Evolutionary conservation across 2,888 invertebrate species (phyloP), one percentile per base, ranked within the genome.

Genomic region (Oxystoma pomonae): DNA sequence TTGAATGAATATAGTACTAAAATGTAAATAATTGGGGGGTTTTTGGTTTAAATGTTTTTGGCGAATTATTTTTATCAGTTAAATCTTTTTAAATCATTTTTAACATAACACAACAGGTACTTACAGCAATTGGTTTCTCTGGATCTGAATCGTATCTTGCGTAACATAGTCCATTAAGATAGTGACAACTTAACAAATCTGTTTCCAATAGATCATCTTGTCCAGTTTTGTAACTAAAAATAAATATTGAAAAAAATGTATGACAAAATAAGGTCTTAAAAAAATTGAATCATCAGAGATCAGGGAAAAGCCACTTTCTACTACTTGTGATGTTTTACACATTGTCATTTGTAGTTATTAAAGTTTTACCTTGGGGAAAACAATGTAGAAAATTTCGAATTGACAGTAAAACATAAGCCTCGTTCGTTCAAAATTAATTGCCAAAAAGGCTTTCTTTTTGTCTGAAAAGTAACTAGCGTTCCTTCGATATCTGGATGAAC

Each of bases 391-490:
- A 86, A 84, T 21, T 84, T 76, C 0, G 88, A 86, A 72, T 89
- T 90, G 22, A 86, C 84, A 1, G 83, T 82, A 73, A 85, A 86
- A 69, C 90, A 90, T 0, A 83, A 80, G 0, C 90, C 90, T 3
- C 83, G 77, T 71, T 90, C 90, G 0, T 89, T 88, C 81, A 90
- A 84, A 0, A 87, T 82, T 0, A 83, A 78, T 0, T 76, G 75
- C 84, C 85, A 86, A 0, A 72, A 70, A 1, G 72, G 70, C 67
- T 75, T 73, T 1, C 72, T 69, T 58, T 74, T 73, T 1, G 73
- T 76, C 20, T 83, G 82, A 1, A 83, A 83, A 59, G 84, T 83
- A 1, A 82, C 80, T 2, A 82, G 75, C 65, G 82, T 83, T 0
- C 83, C 78, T 0, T 79, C 72, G 1, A 80, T 65, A 1, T 79